Base-by-base conservation (phyloP, 2,888 invertebrate genomes). In the Torymus tubicola region DNA sequence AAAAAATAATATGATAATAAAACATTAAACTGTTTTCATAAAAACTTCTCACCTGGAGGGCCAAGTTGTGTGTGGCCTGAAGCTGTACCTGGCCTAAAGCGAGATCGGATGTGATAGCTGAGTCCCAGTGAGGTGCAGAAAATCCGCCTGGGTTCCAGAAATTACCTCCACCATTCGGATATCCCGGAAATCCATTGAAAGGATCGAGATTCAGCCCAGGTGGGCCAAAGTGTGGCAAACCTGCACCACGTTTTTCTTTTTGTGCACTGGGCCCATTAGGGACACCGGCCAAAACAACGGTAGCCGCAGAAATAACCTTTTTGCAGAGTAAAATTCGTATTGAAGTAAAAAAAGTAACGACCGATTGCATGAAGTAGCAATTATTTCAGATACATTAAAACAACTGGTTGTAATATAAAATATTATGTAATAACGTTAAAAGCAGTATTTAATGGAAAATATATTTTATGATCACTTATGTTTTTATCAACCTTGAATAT, bases 61-160 rank as follows among this genome's bases (percentile, higher is more conserved):
- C 90, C 2, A 90, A 85, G 69, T 90, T 86, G 81, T 90, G 90
- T 0, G 89, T 87, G 0, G 89, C 90, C 78, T 90, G 90, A 42
- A 87, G 82, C 78, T 90, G 88, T 57, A 90, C 85, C 71, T 90
- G 89, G 3, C 88, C 87, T 1, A 90, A 83, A 3, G 90, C 87
- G 18, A 89, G 74, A 67, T 90, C 90, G 1, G 86, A 84, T 5
- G 85, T 42, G 3, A 83, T 58, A 0, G 86, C 70, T 0, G 86
- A 68, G 10, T 86, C 84, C 90, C 90, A 90, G 3, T 84, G 64
- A 2, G 85, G 65, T 24, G 67, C 76, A 5, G 83, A 86, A 16
- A 87, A 86, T 5, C 16, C 14, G n/a, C 69, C 53, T 11, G 86
- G 85, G 80, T 83, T 82, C 86, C 86, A 86, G 8, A 83, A 5